Conservation (phyloP, 1,140 invertebrate species). For the Olivierus martensii region DNA sequence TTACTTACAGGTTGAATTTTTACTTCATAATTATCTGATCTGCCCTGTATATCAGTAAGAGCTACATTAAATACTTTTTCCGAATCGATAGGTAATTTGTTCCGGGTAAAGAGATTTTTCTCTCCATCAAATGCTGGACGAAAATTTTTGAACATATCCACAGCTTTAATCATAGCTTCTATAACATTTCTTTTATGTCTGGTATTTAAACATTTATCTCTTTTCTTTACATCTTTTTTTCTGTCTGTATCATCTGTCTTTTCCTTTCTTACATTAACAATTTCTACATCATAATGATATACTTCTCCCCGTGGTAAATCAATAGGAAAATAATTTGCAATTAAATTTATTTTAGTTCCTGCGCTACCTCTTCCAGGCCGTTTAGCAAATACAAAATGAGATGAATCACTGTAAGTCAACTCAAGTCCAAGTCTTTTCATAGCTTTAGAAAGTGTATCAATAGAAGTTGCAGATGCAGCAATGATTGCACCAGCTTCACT, state of each 20-base stretch:
- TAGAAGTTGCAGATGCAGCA: too few relatives aligned
- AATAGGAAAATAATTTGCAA: neutral
- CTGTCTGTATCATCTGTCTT: neutral
- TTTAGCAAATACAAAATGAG: too few relatives aligned
- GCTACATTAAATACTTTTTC: neutral
- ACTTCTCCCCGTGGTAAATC: neutral
- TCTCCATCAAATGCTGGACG: conserved; percentile 9
- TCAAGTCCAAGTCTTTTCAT: too few relatives aligned
- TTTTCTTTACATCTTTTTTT: too few relatives aligned
- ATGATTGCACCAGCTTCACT: too few relatives aligned
- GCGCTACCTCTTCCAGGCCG: neutral
- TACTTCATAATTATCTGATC: neutral
- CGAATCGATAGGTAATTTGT: neutral
- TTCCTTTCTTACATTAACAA: neutral
- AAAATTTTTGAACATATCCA: neutral
- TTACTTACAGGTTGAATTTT: conserved; percentile 7
- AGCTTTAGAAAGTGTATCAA: too few relatives aligned
- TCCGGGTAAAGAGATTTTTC: conserved; percentile 10
- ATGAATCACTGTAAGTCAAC: too few relatives aligned
- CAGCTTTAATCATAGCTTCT: too few relatives aligned
- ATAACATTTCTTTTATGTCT: too few relatives aligned
- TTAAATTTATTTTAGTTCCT: neutral
- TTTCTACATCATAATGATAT: neutral
- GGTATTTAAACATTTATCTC: too few relatives aligned
- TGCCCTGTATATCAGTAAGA: neutral